These are phyloP conservation scores for Apamea crenata DNA, from an alignment of 2,888 invertebrate species.

Conservation along the genomic window DNA sequence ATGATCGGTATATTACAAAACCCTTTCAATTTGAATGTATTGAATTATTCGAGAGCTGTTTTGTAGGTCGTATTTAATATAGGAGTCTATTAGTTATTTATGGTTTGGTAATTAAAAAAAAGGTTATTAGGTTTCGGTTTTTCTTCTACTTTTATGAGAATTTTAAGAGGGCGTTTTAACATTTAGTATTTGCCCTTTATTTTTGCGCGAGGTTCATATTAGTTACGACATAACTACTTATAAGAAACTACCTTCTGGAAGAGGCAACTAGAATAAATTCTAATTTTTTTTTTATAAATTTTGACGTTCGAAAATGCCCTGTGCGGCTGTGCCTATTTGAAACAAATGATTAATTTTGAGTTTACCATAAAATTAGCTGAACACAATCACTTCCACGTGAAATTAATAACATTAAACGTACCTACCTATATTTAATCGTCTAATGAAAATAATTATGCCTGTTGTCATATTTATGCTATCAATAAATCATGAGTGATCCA, in stretches of 20 bases:
- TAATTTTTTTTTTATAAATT: neutral
- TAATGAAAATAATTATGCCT: neutral
- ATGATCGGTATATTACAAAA: constrained; percentile 44
- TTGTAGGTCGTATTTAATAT: neutral
- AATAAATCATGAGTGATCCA: neutral
- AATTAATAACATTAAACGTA: too few species aligned
- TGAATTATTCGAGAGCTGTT: constrained; percentile 37
- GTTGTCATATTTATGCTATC: neutral
- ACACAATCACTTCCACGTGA: neutral
- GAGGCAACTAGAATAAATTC: neutral
- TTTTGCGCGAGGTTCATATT: neutral
- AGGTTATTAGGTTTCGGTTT: too few species aligned
- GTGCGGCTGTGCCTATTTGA: neutral
- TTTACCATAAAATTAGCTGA: neutral
- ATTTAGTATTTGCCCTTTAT: neutral
- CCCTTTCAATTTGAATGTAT: constrained; percentile 42
- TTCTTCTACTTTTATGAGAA: neutral
- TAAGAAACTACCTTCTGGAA: neutral
- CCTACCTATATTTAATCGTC: neutral
- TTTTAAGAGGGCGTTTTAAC: neutral
- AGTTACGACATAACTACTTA: neutral
- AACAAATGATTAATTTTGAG: neutral
- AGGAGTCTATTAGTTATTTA: neutral
- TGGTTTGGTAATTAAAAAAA: too few species aligned
- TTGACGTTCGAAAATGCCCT: neutral